A percentile compares a stretch with the other conserved stretches of the same genome.
These are phyloP conservation scores for Dendrocincla fuliginosa DNA, from an alignment of 2,797 vertebrate species.

Conservation along the genomic window DNA sequence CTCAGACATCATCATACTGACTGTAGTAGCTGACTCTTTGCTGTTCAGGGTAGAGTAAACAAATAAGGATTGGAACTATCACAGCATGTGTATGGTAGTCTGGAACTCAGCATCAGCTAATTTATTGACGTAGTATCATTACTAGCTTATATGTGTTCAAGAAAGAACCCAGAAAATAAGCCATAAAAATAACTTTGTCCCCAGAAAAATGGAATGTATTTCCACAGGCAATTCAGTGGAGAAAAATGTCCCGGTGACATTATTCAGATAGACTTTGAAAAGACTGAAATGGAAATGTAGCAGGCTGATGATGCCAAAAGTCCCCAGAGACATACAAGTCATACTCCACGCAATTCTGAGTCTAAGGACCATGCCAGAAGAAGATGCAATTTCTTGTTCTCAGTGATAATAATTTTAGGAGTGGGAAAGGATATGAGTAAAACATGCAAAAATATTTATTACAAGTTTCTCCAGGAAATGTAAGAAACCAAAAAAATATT, in stretches of 20 bases:
- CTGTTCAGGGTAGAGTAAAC: not conserved
- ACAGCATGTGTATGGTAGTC: not conserved
- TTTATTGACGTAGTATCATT: not conserved
- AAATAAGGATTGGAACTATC: not conserved
- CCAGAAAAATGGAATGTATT: not conserved
- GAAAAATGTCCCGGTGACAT: not conserved
- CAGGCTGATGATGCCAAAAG: not conserved
- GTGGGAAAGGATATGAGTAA: not conserved
- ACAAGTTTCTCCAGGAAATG: not conserved
- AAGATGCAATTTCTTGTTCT: not conserved
- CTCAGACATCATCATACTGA: not conserved
- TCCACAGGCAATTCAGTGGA: not conserved
- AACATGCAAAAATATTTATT: not conserved
- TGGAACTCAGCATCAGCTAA: not conserved
- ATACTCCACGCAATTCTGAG: not conserved
- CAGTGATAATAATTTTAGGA: not conserved
- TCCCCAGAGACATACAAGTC: not conserved
- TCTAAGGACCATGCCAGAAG: not conserved
- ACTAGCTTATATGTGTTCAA: not conserved
- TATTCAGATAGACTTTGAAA: not conserved
- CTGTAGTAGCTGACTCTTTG: not conserved
- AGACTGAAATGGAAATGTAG: not conserved
- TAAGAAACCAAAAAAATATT: not conserved
- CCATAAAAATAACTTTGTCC: not conserved
- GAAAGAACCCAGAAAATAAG: not conserved